Evolutionary conservation across 2,888 invertebrate genomes (phyloP).

Genomic region (Stenurella melanura): DNA sequence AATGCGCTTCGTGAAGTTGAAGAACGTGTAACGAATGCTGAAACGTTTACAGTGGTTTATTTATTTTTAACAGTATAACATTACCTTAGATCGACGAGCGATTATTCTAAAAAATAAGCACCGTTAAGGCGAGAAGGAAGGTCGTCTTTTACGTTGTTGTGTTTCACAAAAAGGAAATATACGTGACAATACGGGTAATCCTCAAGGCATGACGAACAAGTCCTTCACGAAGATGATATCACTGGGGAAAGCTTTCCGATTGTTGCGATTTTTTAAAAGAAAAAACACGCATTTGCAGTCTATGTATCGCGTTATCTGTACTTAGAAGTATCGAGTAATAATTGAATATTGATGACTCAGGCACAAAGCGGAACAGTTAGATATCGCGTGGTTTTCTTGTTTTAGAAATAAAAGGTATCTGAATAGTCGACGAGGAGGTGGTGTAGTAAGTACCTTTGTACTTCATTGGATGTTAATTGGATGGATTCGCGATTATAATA

Average conservation of each 20-base stretch:
- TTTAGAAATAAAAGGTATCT: conserved; percentile 9
- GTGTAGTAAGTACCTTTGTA: neutral
- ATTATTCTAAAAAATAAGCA: conserved; percentile 1
- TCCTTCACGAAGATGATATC: conserved; percentile 24
- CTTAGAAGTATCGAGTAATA: neutral
- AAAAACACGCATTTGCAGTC: neutral
- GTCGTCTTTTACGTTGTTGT: conserved; percentile 18
- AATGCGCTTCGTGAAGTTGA: neutral
- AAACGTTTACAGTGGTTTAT: neutral
- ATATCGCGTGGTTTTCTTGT: conserved; percentile 9
- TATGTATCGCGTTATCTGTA: conserved; percentile 3
- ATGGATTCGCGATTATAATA: neutral
- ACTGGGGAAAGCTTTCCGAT: conserved; percentile 11
- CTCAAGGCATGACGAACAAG: conserved; percentile 12
- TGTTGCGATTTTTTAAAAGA: neutral
- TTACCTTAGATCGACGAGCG: neutral
- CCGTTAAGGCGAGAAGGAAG: conserved; percentile 17
- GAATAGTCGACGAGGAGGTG: neutral
- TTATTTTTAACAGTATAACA: neutral
- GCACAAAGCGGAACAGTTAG: conserved; percentile 13
- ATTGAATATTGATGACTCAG: conserved; percentile 22
- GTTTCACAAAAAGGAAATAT: conserved; percentile 18
- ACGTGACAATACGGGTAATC: conserved; percentile 20
- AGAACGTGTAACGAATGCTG: conserved; percentile 1
- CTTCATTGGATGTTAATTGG: neutral